A percentile compares a stretch with the other conserved stretches of the same genome.
These are phyloP conservation scores for Hemitrygon akajei DNA, from an alignment of 2,797 vertebrate genomes.

Conservation along the genomic window DNA sequence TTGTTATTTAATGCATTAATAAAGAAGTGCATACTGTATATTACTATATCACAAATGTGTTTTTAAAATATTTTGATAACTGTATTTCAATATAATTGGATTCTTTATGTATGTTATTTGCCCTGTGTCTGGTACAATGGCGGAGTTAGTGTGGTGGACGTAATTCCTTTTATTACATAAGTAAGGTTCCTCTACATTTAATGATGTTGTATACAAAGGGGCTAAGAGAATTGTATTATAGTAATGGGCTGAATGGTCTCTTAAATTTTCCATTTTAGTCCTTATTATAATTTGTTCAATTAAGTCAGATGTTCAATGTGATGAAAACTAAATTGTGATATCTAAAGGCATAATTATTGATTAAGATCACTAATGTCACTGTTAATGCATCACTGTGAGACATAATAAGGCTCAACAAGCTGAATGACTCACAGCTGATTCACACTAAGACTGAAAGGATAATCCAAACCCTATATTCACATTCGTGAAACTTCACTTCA, in stretches of 20 bases:
- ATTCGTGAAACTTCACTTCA: not conserved
- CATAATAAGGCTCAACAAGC: not conserved
- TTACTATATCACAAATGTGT: too few species aligned
- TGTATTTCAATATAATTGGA: too few species aligned
- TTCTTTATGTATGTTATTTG: too few species aligned
- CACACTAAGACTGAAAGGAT: not conserved
- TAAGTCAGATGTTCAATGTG: not conserved
- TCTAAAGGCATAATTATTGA: not conserved
- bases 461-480: not conserved
- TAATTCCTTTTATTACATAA: not conserved
- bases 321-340: not conserved
- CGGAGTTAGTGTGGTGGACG: too few species aligned
- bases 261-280: not conserved
- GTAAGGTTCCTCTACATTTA: not conserved
- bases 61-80: too few species aligned
- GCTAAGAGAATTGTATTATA: not conserved
- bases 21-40: too few species aligned
- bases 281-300: not conserved
- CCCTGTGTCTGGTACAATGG: too few species aligned
- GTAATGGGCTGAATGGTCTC: not conserved
- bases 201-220: not conserved
- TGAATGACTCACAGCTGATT: not conserved
- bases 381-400: not conserved
- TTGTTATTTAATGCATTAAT: too few species aligned
- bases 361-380: not conserved